Conservation (phyloP, 2,113 vertebrate genomes). For the Varanus salvator region DNA sequence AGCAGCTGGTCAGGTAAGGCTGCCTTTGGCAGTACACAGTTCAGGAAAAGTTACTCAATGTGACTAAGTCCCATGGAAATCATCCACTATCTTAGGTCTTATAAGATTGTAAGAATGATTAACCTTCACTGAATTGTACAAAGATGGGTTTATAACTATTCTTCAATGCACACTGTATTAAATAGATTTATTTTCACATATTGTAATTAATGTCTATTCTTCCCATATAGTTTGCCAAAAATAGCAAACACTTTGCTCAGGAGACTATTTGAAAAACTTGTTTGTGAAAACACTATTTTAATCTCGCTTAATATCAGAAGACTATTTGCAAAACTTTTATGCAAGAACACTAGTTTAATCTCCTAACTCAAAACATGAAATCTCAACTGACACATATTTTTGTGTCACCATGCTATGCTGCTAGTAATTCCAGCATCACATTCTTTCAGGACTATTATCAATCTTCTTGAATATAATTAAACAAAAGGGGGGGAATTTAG, state of each 20-base stretch:
- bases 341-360: slow-evolving; percentile 37
- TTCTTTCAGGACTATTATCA: slow-evolving; percentile 56
- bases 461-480: slow-evolving; percentile 68
- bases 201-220: not conserved
- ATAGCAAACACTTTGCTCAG: slow-evolving; percentile 29
- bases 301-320: slow-evolving; percentile 36
- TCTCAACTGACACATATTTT: slow-evolving; percentile 58
- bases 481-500: slow-evolving; percentile 8
- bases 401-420: slow-evolving; percentile 67
- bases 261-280: slow-evolving; percentile 48
- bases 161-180: not conserved
- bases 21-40: no score
- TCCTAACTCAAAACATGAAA: slow-evolving; percentile 55
- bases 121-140: not conserved
- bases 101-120: not conserved
- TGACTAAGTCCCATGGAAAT: not conserved
- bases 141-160: not conserved
- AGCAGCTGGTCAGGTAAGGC: no score
- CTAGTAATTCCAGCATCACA: slow-evolving; percentile 42
- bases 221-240: not conserved
- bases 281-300: slow-evolving; percentile 45
- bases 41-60: no score
- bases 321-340: slow-evolving; percentile 50
- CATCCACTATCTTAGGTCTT: not conserved
- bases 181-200: not conserved